Evolutionary conservation across 2,797 vertebrate species (phyloP), one percentile per base, ranked within the genome.

Genomic region (Aplochiton taeniatus): DNA sequence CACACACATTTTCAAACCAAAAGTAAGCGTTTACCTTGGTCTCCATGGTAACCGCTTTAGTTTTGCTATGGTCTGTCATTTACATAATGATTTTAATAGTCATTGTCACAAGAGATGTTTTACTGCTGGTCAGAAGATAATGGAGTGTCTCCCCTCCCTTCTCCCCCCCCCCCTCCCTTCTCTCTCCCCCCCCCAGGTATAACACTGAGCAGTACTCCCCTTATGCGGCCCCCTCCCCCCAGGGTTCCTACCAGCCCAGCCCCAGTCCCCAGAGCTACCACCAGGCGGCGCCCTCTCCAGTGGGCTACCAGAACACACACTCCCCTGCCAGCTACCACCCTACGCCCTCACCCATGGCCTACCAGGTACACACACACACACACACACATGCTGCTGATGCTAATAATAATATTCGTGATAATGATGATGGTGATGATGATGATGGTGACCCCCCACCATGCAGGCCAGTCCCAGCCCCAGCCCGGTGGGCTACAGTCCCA

Each of bases 161-260:
- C 16, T 53, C 17, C 60, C 11, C 18, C 49, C 4, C 58, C 13
- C n/a, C 11, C 12, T 45, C 45, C 47, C 44, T 1, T 52, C 18
- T 48, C 16, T 64, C 11, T 63, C 13, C 14, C 57, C 64, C 49
- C 19, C 74, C 0, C 72, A 98, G 96, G 96, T 98, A 98, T 69
- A 98, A 97, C 87, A 97, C 96, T 0, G 96, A 98, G 83, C 96
- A 98, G 90, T 98, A 96, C 66, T 98, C 96, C 0, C 96, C 96
- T 0, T 98, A 98, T 0, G 93, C 95, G 0, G 96, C 95, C 1
- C 96, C 96, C 0, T 98, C 96, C 2, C 96, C 96, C 0, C 96
- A 98, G 79, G 96, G 96, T 63, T 98, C 96, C 14, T 98, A 98
- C 85, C 96, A 98, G 83, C 96, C 96, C 66, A 98, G 95, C 52